Evolutionary conservation across 2,888 invertebrate species (phyloP), one percentile per base, ranked within the genome.

Genomic region (Apodemia hepburni): DNA sequence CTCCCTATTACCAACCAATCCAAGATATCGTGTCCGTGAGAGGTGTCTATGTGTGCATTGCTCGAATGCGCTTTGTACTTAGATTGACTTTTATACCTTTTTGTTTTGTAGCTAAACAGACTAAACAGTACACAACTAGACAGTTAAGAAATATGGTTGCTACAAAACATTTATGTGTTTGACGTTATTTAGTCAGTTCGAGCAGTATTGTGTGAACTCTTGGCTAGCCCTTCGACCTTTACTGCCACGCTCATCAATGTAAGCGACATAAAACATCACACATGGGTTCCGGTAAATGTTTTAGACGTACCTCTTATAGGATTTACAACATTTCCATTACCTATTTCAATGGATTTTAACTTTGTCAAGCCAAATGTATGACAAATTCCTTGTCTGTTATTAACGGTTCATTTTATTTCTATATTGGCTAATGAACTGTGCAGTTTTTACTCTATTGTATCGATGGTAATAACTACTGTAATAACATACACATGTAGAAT

Each of bases 241-340:
- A 73, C 71, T 77, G 79, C 75, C 69, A 81, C 73, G 77, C 78
- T 82, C 82, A 82, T 85, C 86, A 84, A 84, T 83, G 84, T 82
- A 79, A 80, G 79, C 78, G 80, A 78, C 83, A 82, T 84, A 82
- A 87, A 87, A 81, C 73, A 68, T 77, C 77, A 79, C 78, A 75
- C 76, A 18, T 73, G 74, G 73, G 76, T 81, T 80, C 82, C 80
- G 81, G 80, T 79, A 77, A 82, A 78, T 79, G 77, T 77, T 75
- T 75, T 71, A 69, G 71, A 72, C 74, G 75, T 76, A 38, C 38
- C 78, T 78, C 73, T 75, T 74, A 70, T 77, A 72, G 78, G 71
- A 82, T 85, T 87, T 85, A 86, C 80, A 80, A 79, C 77, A 73
- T 77, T 81, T 79, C 78, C 78, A 80, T 79, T 77, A 78, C 75